Conservation (phyloP, 2,888 invertebrate genomes). For the Ametastegia equiseti region DNA sequence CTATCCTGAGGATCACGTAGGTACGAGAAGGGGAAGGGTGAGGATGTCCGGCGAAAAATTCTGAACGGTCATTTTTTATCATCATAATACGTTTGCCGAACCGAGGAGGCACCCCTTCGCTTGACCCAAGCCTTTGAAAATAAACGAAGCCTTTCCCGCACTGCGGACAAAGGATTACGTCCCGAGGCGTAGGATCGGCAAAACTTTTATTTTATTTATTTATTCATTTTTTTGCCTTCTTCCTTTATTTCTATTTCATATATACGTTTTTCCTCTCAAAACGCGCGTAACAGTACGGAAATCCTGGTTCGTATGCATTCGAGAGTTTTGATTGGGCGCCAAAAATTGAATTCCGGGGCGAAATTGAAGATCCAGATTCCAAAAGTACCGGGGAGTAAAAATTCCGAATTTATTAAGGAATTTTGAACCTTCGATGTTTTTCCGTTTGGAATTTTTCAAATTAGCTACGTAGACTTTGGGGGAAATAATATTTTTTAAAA, state of each 20-base stretch:
- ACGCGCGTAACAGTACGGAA: too few species aligned
- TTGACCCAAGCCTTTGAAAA: constrained; percentile 30
- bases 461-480: too few species aligned
- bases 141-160: constrained; percentile 39
- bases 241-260: not conserved
- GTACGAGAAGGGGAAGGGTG: not conserved
- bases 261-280: not conserved
- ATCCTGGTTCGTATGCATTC: too few species aligned
- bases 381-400: too few species aligned
- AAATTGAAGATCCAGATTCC: too few species aligned
- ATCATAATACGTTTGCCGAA: constrained; percentile 43
- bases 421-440: too few species aligned
- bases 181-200: not conserved
- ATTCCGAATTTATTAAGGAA: too few species aligned
- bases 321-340: too few species aligned
- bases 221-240: not conserved
- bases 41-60: constrained; percentile 31
- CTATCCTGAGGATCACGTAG: not conserved
- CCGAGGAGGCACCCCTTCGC: constrained; percentile 23
- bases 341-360: too few species aligned
- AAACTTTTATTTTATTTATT: not conserved
- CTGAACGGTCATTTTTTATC: constrained; percentile 37
- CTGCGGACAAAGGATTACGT: constrained; percentile 31
- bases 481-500: too few species aligned
- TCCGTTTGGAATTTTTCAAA: too few species aligned